phyloP scores from a whole-genome alignment of 2,113 vertebrate genomes.

The Mionectes macconnelli region DNA sequence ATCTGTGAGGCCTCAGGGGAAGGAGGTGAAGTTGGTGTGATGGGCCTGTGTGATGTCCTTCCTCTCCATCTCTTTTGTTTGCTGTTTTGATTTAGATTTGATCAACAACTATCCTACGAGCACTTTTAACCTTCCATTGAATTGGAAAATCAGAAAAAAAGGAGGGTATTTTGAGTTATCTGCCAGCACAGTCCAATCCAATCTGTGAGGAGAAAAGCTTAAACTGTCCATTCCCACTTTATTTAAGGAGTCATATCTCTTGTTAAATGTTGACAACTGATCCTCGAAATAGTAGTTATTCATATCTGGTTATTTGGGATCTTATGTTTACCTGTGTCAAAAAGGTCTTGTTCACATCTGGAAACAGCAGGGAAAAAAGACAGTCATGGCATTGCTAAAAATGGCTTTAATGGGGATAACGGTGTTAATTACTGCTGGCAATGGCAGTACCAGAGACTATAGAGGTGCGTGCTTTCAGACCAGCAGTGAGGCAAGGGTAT shows the following conservation, averaged over 20 bases:
- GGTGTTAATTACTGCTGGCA: not conserved
- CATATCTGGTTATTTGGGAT: not conserved
- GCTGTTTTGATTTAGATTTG: slow-evolving; percentile 25
- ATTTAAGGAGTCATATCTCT: not conserved
- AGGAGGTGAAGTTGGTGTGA: not conserved
- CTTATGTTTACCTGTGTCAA: not conserved
- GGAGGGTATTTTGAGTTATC: not conserved
- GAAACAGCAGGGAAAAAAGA: not conserved
- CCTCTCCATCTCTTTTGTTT: not conserved
- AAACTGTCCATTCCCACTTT: not conserved
- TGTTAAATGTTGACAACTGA: not conserved
- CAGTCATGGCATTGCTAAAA: not conserved
- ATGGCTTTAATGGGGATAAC: not conserved
- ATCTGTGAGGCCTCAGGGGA: slow-evolving; percentile 22
- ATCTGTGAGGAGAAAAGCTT: not conserved
- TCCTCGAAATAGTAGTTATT: not conserved
- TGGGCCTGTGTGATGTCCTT: not conserved
- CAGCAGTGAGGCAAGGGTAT: not conserved
- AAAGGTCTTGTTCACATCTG: not conserved
- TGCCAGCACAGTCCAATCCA: not conserved
- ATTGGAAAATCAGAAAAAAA: not conserved
- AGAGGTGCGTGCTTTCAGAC: not conserved
- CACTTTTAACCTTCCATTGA: slow-evolving; percentile 5
- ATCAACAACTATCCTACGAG: slow-evolving; percentile 22
- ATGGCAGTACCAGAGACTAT: not conserved